Percentiles rank a stretch among this genome's conserved stretches.
These are phyloP conservation scores for Semotilus atromaculatus DNA, from an alignment of 2,797 vertebrate species.

Conservation along the genomic window DNA sequence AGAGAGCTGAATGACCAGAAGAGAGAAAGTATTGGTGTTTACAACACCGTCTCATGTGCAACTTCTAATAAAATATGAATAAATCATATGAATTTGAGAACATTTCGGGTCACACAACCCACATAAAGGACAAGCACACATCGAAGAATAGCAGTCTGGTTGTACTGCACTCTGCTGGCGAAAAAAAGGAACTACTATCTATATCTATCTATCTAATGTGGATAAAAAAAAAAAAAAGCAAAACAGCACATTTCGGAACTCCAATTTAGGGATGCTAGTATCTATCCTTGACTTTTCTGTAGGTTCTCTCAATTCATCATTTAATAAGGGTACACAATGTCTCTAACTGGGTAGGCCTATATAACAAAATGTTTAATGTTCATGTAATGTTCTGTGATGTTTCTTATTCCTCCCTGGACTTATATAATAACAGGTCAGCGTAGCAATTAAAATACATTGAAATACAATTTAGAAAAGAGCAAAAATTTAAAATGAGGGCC, in stretches of 20 bases:
- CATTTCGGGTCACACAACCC: slow-evolving; percentile 14
- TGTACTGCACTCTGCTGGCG: slow-evolving; percentile 3
- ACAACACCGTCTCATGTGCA: background rate
- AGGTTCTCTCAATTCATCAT: background rate
- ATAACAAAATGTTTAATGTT: too few relatives aligned
- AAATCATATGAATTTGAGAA: slow-evolving; percentile 36
- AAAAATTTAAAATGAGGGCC: background rate
- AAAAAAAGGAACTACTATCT: background rate
- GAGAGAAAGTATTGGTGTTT: background rate
- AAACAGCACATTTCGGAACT: background rate
- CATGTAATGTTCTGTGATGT: background rate
- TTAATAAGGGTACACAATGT: background rate
- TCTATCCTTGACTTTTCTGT: background rate
- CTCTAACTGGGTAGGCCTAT: too few relatives aligned
- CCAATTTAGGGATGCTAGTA: background rate
- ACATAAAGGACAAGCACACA: background rate
- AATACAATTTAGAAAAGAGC: background rate
- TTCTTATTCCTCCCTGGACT: background rate
- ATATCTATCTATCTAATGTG: too few relatives aligned
- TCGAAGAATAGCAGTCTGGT: background rate
- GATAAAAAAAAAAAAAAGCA: background rate
- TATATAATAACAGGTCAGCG: background rate
- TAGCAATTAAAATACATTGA: background rate
- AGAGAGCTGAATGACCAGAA: background rate
- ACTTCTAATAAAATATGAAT: slow-evolving; percentile 14